Base-by-base conservation (phyloP, 2,888 invertebrate genomes). In the Leptura quadrifasciata region DNA sequence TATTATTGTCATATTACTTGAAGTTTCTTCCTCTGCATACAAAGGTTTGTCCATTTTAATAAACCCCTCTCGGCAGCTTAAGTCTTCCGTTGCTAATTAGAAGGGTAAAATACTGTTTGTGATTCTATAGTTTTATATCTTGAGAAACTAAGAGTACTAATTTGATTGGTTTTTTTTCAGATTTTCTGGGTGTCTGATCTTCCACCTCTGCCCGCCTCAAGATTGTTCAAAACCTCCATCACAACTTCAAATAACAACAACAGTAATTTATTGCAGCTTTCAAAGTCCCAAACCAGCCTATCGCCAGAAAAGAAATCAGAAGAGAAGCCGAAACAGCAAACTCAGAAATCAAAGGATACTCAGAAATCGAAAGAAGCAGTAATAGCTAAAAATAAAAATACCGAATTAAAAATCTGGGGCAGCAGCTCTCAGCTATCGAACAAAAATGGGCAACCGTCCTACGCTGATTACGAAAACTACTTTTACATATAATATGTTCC, bases 381-480 rank as follows among this genome's bases (percentile, higher is more conserved):
- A n/a, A 71, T 78, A n/a, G 72, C 79, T 17, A 82, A 82, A 76
- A 80, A 79, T 21, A 76, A 76, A 84, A 87, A 75, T 84, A 86
- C 81, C 72, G 86, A 83, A 84, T 84, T 84, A 81, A 88, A 80
- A 80, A 82, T 85, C 64, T 86, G 85, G 70, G 84, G 83, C 18
- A 85, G 84, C 73, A 84, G 80, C 72, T 81, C 82, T 54, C 84
- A 81, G 35, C 80, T 86, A 17, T 69, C 85, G 18, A 76, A 80
- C 21, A 84, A 83, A 64, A 82, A 82, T 70, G 86, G 83, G 63
- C 88, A 83, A 69, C 89, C 90, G 72, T 89, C 91, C 6, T 93
- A 92, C 82, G 91, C 92, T 58, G 92, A 93, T 81, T 93, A 93
- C 84, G 93, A 93, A 85, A 93, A 93, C 88, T 93, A 92, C 86